Evolutionary conservation across 2,888 invertebrate genomes (phyloP).

Genomic region (Oscheius sp.): DNA sequence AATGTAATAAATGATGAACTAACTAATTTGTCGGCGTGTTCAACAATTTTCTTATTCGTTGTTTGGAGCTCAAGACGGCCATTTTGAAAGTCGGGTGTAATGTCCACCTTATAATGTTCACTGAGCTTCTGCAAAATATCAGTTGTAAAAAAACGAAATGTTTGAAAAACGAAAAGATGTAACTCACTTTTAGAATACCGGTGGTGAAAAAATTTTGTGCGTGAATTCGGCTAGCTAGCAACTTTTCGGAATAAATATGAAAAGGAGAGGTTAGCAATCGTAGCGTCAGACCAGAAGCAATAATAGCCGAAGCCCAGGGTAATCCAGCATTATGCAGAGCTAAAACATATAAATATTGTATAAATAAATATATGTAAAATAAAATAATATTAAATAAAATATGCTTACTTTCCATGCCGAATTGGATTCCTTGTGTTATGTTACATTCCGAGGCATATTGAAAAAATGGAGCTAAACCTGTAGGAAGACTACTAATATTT

Average conservation of each 20-base stretch:
- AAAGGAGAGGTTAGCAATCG: constrained; percentile 62
- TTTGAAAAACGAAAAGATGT: too few relatives aligned
- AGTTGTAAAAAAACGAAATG: not conserved
- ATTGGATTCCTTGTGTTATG: constrained; percentile 63
- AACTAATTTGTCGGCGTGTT: constrained; percentile 45
- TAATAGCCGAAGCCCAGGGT: constrained; percentile 63
- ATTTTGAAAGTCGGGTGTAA: constrained; percentile 53
- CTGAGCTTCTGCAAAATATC: constrained; percentile 56
- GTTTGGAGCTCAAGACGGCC: constrained; percentile 58
- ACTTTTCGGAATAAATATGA: constrained; percentile 67
- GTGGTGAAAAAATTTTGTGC: constrained; percentile 64
- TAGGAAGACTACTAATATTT: constrained; percentile 46
- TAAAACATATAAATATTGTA: constrained; percentile 36
- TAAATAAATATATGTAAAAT: not conserved
- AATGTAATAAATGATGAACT: constrained; percentile 8
- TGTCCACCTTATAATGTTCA: constrained; percentile 56
- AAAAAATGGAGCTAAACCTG: constrained; percentile 52
- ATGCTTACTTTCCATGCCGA: constrained; percentile 63
- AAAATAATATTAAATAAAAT: too few relatives aligned
- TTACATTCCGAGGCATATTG: constrained; percentile 67
- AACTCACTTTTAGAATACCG: constrained; percentile 56
- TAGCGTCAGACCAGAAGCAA: constrained; percentile 59
- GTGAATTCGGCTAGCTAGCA: constrained; percentile 66
- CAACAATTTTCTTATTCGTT: constrained; percentile 37
- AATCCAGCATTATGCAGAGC: constrained; percentile 60